Evolutionary conservation across 2,888 invertebrate species (phyloP), one percentile per base, ranked within the genome.

Genomic region (Maniola hyperantus): DNA sequence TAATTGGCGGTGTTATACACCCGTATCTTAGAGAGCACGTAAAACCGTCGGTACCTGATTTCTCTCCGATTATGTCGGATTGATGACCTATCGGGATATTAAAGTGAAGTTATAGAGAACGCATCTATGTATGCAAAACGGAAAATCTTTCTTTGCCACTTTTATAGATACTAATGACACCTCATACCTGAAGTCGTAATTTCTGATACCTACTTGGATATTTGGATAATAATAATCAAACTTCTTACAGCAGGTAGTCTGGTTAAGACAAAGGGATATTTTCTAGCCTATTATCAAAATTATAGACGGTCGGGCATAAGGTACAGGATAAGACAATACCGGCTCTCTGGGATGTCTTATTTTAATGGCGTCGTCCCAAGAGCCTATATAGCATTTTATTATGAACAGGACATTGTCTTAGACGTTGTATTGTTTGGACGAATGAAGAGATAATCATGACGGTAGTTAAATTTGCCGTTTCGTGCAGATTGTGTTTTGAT

Each of bases 201-300:
- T 68, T 68, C 69, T 33, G 66, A 71, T 76, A 71, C 74, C 66
- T 76, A 71, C 74, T 67, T 71, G 68, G 74, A 71, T 77, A 81
- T n/a, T n/a, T n/a, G n/a, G n/a, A 86, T 86, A 87, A 88, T 13
- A 5, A 44, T 18, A 48, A 48, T 90, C 89, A 88, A 88, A 87
- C 83, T 83, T 74, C 84, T 82, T 83, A 85, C 83, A 82, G 77
- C 80, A 83, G 86, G 86, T 88, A 87, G 83, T 79, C 85, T 79
- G 82, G 73, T 77, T 73, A 73, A 86, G 83, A 91, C 91, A 91
- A 91, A 88, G 87, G 87, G 85, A 87, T 88, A 89, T 89, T 91
- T 88, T 89, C 91, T 89, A 87, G 89, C 81, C 88, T 91, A 89
- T 91, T 90, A 89, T 91, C 89, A 89, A 90, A 91, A 91, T 91